Base-by-base conservation (phyloP, 2,797 vertebrate species). In the Danio jaintianensis region DNA sequence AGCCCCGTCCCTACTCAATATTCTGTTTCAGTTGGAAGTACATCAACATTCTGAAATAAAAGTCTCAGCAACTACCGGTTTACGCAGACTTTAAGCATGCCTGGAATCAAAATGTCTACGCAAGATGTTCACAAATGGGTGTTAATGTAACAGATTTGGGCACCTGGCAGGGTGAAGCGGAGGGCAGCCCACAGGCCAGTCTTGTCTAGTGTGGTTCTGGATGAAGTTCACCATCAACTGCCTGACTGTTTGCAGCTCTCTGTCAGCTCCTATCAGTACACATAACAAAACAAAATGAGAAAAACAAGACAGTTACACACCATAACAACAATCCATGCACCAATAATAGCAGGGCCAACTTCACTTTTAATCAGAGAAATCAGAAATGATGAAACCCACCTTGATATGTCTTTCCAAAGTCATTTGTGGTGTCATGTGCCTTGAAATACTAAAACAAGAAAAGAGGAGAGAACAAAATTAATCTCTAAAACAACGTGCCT, bases 201-300 rank as follows among this genome's bases (percentile, higher is more conserved):
- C 1, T 56, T 89, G 88, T 5, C 78, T 90, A 0, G 94, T 93
- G 64, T 95, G 93, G 85, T 94, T 95, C 92, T 96, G 95, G 2
- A 96, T 88, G 84, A 96, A 95, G 82, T 95, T 94, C 2, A 96
- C 90, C 91, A 96, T 95, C 20, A 91, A 87, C 79, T 92, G 93
- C 1, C 95, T 90, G 3, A 96, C 86, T 0, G 93, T 95, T 56
- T 90, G 94, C 64, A 93, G 90, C 66, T 95, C 94, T 47, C 95
- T 81, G 78, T 96, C 92, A 4, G 90, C 86, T 69, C 94, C 95
- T 94, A 43, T 7, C 40, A 79, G 9, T 10, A 67, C 22, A 59
- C 12, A 76, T 70, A 70, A 76, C 48, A 22, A 75, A 22, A 66
- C 18, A 20, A 18, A 59, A 63, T 52, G 48, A 81, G 4, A 70